Percentiles rank a stretch among this genome's conserved stretches.
These are phyloP conservation scores for Poliocrania exsul DNA, from an alignment of 2,797 vertebrate species.

Conservation along the genomic window DNA sequence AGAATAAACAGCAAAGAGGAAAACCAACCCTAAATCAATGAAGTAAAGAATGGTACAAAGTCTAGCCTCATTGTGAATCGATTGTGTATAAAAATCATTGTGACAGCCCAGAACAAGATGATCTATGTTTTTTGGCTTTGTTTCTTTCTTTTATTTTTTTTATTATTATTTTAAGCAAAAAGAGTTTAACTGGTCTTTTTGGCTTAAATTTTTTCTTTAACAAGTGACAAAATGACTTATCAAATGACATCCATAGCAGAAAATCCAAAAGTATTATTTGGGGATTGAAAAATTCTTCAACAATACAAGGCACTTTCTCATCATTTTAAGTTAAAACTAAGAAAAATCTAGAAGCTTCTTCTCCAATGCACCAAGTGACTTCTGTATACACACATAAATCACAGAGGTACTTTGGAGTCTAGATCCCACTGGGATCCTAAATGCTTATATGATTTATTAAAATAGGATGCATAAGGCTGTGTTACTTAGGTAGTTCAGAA, in stretches of 20 bases:
- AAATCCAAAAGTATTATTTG: neutral
- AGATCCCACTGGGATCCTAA: constrained; percentile 24
- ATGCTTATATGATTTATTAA: constrained; percentile 53
- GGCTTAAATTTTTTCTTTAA: neutral
- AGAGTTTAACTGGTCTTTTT: neutral
- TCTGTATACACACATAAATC: neutral
- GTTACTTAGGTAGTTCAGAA: constrained; percentile 15
- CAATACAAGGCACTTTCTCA: neutral
- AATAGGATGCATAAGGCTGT: neutral
- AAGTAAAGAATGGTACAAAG: neutral
- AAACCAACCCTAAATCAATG: neutral
- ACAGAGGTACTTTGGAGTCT: neutral
- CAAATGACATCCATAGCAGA: neutral
- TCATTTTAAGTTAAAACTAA: neutral
- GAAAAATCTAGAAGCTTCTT: neutral
- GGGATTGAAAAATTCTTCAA: neutral
- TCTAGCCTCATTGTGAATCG: neutral
- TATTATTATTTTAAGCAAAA: neutral
- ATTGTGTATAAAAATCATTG: neutral
- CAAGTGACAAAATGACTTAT: neutral
- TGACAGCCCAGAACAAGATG: neutral
- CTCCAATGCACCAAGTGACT: constrained; percentile 6
- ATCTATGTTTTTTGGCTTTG: neutral
- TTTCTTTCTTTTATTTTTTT: neutral
- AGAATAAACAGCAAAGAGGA: neutral